Evolutionary conservation across 2,797 vertebrate species (phyloP).

Genomic region (Malacoraja senta): DNA sequence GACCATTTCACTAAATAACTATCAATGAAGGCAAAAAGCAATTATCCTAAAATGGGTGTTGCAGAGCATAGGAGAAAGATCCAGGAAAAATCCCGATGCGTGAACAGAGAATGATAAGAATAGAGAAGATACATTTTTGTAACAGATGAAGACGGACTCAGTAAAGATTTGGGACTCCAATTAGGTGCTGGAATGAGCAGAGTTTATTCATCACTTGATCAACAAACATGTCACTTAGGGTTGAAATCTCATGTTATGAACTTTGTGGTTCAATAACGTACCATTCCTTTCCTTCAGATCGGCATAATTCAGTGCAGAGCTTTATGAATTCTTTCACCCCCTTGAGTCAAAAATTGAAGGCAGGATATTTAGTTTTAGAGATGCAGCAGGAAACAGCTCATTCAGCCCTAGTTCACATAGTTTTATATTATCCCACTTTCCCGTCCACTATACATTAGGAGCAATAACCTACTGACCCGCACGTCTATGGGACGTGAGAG

Average conservation of each 20-base stretch:
- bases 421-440: no score
- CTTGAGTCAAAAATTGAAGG: not conserved
- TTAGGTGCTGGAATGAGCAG: not conserved
- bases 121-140: not conserved
- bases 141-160: not conserved
- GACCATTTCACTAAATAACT: not conserved
- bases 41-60: not conserved
- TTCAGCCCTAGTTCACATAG: no score
- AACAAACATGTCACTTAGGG: not conserved
- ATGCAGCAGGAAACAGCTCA: no score
- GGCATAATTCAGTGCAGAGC: not conserved
- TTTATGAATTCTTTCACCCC: not conserved
- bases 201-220: not conserved
- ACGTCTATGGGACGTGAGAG: no score
- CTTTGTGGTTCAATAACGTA: not conserved
- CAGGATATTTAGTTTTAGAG: not conserved
- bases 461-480: no score
- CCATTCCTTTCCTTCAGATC: not conserved
- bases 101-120: not conserved
- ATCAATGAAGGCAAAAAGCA: not conserved
- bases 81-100: not conserved
- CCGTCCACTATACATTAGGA: no score
- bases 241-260: not conserved
- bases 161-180: not conserved
- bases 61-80: not conserved